A percentile compares a stretch with the other conserved stretches of the same genome.
Conservation (phyloP, 2,797 vertebrate genomes). For the Pantherophis vulpinus region DNA sequence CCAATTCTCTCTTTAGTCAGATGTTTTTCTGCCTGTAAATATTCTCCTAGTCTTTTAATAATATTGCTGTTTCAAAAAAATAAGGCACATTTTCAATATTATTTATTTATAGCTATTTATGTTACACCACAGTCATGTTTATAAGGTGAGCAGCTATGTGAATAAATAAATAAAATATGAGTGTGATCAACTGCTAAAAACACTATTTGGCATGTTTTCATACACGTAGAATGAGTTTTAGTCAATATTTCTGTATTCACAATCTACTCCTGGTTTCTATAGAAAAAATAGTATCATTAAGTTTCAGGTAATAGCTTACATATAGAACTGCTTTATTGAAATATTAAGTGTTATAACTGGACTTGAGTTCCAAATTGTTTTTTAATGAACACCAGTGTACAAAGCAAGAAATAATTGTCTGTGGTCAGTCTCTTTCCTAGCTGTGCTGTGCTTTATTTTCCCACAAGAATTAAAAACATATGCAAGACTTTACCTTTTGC, state of each 20-base stretch:
- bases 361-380: background rate
- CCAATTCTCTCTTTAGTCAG: background rate
- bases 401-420: background rate
- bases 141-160: background rate
- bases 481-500: background rate
- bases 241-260: background rate
- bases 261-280: background rate
- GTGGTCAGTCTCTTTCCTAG: rapidly evolving
- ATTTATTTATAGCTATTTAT: background rate
- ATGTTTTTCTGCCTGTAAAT: background rate
- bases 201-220: background rate
- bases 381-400: background rate
- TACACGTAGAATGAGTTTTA: background rate
- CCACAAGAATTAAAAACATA: conserved; percentile 26
- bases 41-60: background rate
- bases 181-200: background rate
- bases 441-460: background rate
- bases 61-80: background rate
- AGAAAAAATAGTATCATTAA: background rate
- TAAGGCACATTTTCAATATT: too few species aligned
- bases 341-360: background rate
- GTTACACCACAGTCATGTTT: background rate
- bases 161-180: background rate
- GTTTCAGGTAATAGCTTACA: background rate
- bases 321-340: background rate